Conservation (phyloP, 1,140 invertebrate species). For the Papilio dardanus region DNA sequence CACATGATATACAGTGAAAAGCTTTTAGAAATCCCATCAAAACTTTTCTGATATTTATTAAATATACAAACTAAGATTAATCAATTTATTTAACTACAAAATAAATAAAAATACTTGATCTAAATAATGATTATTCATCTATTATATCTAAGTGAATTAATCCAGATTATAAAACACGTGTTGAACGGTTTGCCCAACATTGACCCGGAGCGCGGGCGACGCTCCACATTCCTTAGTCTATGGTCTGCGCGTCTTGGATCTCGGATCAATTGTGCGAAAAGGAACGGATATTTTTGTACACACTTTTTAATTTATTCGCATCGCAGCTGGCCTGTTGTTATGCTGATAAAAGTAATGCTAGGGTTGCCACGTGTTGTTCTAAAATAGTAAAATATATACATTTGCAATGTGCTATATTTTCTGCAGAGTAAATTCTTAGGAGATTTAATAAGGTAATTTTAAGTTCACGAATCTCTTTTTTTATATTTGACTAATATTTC, state of each 20-base stretch:
- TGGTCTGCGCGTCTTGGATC: not conserved
- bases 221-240: conserved; percentile 14
- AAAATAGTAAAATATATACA: not conserved
- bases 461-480: too few relatives aligned
- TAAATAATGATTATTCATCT: too few relatives aligned
- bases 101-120: too few relatives aligned
- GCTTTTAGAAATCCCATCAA: too few relatives aligned
- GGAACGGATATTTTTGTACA: conserved; percentile 25
- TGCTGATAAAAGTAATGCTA: conserved; percentile 16
- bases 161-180: not conserved
- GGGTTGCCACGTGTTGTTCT: not conserved
- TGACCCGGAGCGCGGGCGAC: not conserved
- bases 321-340: conserved; percentile 19
- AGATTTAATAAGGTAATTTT: too few relatives aligned
- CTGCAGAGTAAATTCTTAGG: not conserved
- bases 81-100: too few relatives aligned
- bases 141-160: not conserved
- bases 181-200: not conserved
- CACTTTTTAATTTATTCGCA: conserved; percentile 24
- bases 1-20: not conserved
- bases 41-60: too few relatives aligned
- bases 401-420: not conserved
- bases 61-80: not conserved
- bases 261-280: conserved; percentile 20
- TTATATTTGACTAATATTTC: too few relatives aligned